These are phyloP conservation scores for Ophioninae sp. DNA, from an alignment of 2,888 invertebrate genomes.

Conservation along the genomic window DNA sequence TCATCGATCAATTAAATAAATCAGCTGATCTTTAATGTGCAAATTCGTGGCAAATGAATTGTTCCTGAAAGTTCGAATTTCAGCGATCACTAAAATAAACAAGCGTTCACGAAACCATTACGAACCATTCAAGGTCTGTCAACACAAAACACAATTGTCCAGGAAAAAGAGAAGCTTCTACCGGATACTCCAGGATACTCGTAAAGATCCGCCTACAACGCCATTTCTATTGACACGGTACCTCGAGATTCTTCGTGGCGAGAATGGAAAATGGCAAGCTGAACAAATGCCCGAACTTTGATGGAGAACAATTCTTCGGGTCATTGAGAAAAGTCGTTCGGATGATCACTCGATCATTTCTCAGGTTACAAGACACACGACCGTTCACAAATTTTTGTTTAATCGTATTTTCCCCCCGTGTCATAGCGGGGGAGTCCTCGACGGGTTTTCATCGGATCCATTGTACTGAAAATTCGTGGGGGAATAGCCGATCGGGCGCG, in stretches of 20 bases:
- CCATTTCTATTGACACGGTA: neutral
- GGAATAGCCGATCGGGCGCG: neutral
- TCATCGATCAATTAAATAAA: neutral
- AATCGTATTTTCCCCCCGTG: slow-evolving; percentile 24
- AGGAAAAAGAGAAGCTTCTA: neutral
- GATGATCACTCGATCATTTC: slow-evolving; percentile 56
- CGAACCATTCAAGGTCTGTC: neutral
- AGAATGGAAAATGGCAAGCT: neutral
- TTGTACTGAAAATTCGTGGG: slow-evolving; percentile 4
- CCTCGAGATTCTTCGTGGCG: neutral
- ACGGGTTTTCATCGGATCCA: slow-evolving; percentile 7
- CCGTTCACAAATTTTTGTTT: slow-evolving; percentile 32
- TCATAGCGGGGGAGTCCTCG: neutral
- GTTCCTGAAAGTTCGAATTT: too few species aligned
- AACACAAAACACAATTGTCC: neutral
- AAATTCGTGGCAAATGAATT: neutral
- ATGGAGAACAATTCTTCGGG: neutral
- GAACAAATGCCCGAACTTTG: neutral
- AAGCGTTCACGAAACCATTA: neutral
- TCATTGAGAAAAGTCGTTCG: slow-evolving; percentile 4
- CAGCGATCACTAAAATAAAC: too few species aligned
- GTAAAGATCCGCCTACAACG: neutral
- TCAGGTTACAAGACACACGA: slow-evolving; percentile 61
- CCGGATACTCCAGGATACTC: neutral
- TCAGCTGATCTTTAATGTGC: neutral